Base-by-base conservation (phyloP, 2,797 vertebrate genomes). In the Hydrocynus forskahlii region DNA sequence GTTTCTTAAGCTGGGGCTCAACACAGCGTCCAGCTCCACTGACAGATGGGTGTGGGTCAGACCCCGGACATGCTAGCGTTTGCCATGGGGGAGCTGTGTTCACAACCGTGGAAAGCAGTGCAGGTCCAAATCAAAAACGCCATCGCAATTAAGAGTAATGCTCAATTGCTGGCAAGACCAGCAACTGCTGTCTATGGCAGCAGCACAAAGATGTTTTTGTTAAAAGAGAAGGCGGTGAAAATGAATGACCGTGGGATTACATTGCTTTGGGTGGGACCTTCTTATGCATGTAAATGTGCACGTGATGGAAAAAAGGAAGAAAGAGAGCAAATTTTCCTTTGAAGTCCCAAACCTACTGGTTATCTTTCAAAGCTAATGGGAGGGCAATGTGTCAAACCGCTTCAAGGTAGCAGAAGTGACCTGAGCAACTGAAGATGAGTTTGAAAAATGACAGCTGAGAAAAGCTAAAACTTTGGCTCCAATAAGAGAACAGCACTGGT, bases 111-210 rank as follows among this genome's bases (percentile, higher is more conserved):
- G 76, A 84, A 86, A 2, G 17, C 45, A 69, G 63, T 63, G 40
- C 45, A 2, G 78, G 69, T 76, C 72, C 54, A 66, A 59, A 75
- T 81, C 67, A 63, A 73, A 29, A 86, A 66, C 86, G 73, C 73
- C 57, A 29, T 73, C 54, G 35, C 84, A 88, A 85, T 89, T 83
- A 86, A 83, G 83, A 86, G 69, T 83, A 73, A 83, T 84, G 62
- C n/a, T 69, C 50, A 23, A 59, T 14, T 23, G 19, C 77, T 77
- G 80, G 81, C 85, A 76, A 79, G 52, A 5, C 23, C 23, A 17
- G 70, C 52, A 82, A 80, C 43, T 54, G 55, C 68, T 60, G 21
- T 21, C 60, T 60, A 80, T 67, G 35, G 55, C 38, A 73, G 43
- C 25, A 60, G 48, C n/a, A 45, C 52, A 78, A 72, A 43, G 29